Percentiles rank a stretch among this genome's conserved stretches.
Evolutionary conservation across 2,888 invertebrate genomes (phyloP).

Genomic region (Thera obeliscata): DNA sequence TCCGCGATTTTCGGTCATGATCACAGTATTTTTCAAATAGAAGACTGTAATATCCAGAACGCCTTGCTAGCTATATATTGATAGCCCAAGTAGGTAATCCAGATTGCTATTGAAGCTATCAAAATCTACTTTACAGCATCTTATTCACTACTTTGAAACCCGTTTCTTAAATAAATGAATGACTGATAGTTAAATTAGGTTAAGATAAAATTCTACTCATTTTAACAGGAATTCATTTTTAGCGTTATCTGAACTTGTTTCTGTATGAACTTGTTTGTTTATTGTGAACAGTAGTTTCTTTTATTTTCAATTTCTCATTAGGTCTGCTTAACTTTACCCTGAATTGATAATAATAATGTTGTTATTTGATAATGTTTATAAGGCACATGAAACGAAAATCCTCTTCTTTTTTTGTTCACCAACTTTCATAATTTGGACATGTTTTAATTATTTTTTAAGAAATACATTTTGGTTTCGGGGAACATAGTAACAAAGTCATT

Average conservation of each 20-base stretch:
- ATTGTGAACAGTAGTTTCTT: conserved; percentile 32
- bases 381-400: not conserved
- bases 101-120: no score
- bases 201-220: conserved; percentile 45
- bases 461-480: no score
- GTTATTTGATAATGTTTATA: not conserved
- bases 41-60: no score
- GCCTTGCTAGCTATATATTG: no score
- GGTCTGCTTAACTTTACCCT: not conserved
- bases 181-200: conserved; percentile 11
- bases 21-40: no score
- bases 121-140: no score
- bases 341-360: conserved; percentile 12
- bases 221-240: conserved; percentile 42
- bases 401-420: not conserved
- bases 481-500: no score
- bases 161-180: no score
- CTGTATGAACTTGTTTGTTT: conserved; percentile 37
- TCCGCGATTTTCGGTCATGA: no score
- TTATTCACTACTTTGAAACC: no score
- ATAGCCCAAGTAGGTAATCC: no score
- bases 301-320: conserved; percentile 13
- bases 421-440: not conserved
- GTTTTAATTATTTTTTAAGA: no score
- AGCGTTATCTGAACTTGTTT: conserved; percentile 37